A percentile compares a stretch with the other conserved stretches of the same genome.
Conservation (phyloP, 2,888 invertebrate genomes). For the Tetrapedia diversipes region DNA sequence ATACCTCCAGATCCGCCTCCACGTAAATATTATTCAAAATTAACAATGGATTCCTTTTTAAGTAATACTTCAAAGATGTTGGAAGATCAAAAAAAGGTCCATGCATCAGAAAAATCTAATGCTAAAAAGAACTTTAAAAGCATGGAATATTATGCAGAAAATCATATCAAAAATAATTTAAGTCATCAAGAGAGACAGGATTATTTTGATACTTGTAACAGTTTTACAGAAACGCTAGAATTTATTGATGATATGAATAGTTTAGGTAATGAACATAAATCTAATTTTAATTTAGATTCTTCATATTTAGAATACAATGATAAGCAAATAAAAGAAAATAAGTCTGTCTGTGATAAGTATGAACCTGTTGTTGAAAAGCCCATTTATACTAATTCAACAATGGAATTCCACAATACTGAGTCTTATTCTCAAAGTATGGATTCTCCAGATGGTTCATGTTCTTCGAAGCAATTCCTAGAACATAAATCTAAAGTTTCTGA, state of each 20-base stretch:
- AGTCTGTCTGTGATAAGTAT: conserved; percentile 65
- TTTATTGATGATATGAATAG: conserved; percentile 71
- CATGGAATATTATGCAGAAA: conserved; percentile 48
- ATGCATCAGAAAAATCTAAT: conserved; percentile 64
- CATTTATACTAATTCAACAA: conserved; percentile 45
- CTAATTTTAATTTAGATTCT: conserved; percentile 45
- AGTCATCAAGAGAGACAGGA: conserved; percentile 65
- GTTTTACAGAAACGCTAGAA: conserved; percentile 74
- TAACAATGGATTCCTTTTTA: conserved; percentile 51
- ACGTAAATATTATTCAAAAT: conserved; percentile 82
- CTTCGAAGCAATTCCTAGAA: conserved; percentile 71
- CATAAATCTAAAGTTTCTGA: conserved; percentile 69
- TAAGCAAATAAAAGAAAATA: conserved; percentile 68
- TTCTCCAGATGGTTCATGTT: conserved; percentile 72
- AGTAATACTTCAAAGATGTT: conserved; percentile 40
- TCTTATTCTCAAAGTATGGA: conserved; percentile 63
- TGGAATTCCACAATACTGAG: conserved; percentile 50
- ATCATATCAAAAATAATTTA: conserved; percentile 45
- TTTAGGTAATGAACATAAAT: conserved; percentile 53
- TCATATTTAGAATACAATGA: conserved; percentile 65
- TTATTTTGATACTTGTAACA: conserved; percentile 68
- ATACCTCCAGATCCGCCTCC: conserved; percentile 83
- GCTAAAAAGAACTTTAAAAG: conserved; percentile 63
- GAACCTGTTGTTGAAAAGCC: conserved; percentile 72
- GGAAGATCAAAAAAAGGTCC: conserved; percentile 64